Evolutionary conservation across 2,888 invertebrate genomes (phyloP).

Genomic region (Macrophya annulata): DNA sequence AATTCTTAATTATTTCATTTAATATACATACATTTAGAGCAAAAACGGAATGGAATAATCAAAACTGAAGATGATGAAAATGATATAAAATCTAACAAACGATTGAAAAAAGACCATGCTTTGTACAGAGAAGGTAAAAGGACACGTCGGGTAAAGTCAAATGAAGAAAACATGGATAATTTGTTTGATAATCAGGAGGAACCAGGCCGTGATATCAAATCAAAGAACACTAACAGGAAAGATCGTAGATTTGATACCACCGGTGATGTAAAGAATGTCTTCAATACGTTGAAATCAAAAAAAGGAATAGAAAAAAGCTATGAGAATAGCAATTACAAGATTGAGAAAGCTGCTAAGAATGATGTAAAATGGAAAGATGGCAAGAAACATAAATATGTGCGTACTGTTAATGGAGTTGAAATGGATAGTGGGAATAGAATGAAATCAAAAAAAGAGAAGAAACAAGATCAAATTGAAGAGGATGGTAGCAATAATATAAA

Average conservation of each 20-base stretch:
- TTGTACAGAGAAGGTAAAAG: neutral
- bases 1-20: neutral
- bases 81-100: neutral
- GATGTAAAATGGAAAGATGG: neutral
- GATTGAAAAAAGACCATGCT: neutral
- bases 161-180: neutral
- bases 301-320: neutral
- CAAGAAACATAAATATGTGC: neutral
- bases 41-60: neutral
- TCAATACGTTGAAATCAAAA: constrained; percentile 14
- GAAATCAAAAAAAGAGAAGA: neutral
- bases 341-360: neutral
- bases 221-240: neutral
- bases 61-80: neutral
- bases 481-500: neutral
- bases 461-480: neutral
- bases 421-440: neutral
- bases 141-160: neutral
- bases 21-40: neutral
- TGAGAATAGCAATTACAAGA: neutral
- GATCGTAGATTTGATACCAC: neutral
- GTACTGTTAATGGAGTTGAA: neutral
- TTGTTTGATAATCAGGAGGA: neutral
- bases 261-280: neutral
- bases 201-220: neutral